Conservation (phyloP, 2,113 vertebrate genomes). For the Connochaetes taurinus region DNA sequence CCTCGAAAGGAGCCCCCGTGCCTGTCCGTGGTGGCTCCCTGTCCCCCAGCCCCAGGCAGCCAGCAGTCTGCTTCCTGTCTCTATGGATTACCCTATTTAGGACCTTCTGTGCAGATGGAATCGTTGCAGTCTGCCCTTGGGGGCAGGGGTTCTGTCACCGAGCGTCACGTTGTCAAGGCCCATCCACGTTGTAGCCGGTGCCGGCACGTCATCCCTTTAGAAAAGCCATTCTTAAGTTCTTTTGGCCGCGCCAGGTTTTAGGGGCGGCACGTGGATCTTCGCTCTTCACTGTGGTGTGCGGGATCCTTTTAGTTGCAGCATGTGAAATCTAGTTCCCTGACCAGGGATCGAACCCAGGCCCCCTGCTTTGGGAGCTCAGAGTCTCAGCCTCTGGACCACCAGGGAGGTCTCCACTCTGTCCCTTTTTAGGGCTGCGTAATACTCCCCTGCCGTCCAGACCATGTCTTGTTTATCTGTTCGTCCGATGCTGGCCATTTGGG, state of each 20-base stretch:
- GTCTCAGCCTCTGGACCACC: neutral
- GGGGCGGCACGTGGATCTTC: rapidly evolving
- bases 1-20: neutral
- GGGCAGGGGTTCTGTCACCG: no score
- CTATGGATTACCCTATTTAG: neutral
- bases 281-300: rapidly evolving
- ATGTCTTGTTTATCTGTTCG: rapidly evolving
- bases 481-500: rapidly evolving
- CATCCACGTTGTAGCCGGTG: rapidly evolving
- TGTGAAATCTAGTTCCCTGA: neutral
- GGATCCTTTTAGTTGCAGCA: neutral
- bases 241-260: rapidly evolving
- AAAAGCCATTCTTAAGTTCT: neutral
- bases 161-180: rapidly evolving
- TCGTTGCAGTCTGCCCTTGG: rapidly evolving
- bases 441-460: rapidly evolving
- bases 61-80: neutral
- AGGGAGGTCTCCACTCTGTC: neutral
- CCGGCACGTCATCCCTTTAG: neutral
- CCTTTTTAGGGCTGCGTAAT: neutral
- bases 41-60: neutral
- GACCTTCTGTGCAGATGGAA: neutral
- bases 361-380: neutral
- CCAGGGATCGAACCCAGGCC: neutral
- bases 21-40: neutral